Evolutionary conservation across 2,888 invertebrate genomes (phyloP), one percentile per base, ranked within the genome.

Genomic region (Eupithecia vulgata): DNA sequence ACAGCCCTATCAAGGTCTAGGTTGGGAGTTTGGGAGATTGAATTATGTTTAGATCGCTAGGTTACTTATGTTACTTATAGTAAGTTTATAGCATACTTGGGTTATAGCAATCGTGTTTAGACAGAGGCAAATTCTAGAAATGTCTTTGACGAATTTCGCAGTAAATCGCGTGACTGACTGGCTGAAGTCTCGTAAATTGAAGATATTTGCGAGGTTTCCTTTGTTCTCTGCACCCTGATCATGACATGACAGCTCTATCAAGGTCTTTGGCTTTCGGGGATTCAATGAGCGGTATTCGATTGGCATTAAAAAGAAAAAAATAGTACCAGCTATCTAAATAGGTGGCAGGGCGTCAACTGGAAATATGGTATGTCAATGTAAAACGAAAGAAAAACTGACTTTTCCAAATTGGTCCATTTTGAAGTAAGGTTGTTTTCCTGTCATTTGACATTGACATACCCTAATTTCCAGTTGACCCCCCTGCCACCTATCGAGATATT

Each of bases 201-300:
- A 52, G 78, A 80, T 80, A 80, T 57, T 45, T 78, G 77, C 80
- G 80, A 79, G 78, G 72, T 0, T 52, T 52, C 75, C 78, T 77
- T 80, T 78, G 77, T 77, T 76, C 75, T 71, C 30, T 45, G 42
- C 5, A 48, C n/a, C n/a, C 48, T n/a, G n/a, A 52, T 52, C 30
- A 59, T 30, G 59, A 59, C 17, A 30, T 34, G 61, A 30, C 59
- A 13, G 62, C n/a, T 21, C 64, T 37, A 35, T n/a, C 1, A n/a
- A 37, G 21, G 37, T 37, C 37, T 64, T 37, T 37, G 15, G 61
- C 12, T 13, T 64, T 30, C 17, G 35, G 8, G 10, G 7, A n/a
- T 12, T n/a, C 17, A 48, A n/a, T n/a, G n/a, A n/a, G n/a, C n/a
- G n/a, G n/a, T n/a, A n/a, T n/a, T n/a, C n/a, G n/a, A n/a, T n/a